These are phyloP conservation scores for Apodemia hepburni DNA, from an alignment of 2,888 invertebrate genomes.

Conservation along the genomic window DNA sequence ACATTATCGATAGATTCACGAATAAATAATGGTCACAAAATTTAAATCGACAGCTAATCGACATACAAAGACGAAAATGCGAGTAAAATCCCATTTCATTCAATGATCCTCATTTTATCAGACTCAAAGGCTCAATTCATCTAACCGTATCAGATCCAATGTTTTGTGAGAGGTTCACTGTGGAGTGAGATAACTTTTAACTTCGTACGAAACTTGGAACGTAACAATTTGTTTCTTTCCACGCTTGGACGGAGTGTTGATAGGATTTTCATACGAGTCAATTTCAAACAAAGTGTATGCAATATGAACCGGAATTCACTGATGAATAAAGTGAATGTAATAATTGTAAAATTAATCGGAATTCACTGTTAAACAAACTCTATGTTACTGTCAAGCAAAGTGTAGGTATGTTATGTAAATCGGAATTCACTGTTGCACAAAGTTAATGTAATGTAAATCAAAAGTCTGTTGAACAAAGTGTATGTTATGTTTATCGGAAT, in stretches of 20 bases:
- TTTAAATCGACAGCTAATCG: constrained; percentile 23
- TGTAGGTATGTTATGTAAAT: too few species aligned
- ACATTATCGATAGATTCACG: neutral
- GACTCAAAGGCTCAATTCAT: constrained; percentile 26
- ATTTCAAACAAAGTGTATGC: neutral
- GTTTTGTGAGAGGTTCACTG: constrained; percentile 26
- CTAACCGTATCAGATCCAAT: constrained; percentile 26
- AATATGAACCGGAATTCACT: too few species aligned
- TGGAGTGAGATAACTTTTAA: constrained; percentile 38
- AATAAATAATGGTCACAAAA: constrained; percentile 11
- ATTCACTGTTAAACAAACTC: too few species aligned
- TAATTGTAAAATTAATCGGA: too few species aligned
- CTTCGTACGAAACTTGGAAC: constrained; percentile 23
- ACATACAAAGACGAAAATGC: constrained; percentile 25
- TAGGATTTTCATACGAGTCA: neutral
- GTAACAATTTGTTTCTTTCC: constrained; percentile 6
- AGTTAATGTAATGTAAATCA: too few species aligned
- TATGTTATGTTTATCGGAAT: too few species aligned
- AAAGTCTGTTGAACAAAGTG: too few species aligned
- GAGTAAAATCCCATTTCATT: constrained; percentile 28
- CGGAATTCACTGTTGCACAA: too few species aligned
- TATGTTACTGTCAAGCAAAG: too few species aligned
- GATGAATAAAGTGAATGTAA: too few species aligned
- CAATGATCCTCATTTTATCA: constrained; percentile 26
- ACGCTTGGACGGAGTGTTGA: neutral